Evolutionary conservation across 37 sponge, comb jelly and placozoan species (phyloP), one percentile per base, ranked within the genome.

Genomic region (Cliona cf. orientalis): DNA sequence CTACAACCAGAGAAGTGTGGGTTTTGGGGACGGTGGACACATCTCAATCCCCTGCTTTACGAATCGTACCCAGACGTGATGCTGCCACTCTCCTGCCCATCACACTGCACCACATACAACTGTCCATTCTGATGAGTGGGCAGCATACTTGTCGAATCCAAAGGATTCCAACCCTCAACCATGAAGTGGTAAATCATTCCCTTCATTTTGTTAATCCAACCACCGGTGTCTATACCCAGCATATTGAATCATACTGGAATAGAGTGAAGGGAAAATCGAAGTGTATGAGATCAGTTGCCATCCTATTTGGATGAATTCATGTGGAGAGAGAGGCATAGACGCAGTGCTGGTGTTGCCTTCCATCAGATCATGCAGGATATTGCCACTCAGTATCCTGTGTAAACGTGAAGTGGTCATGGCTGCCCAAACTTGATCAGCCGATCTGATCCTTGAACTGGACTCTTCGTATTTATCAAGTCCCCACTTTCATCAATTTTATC

Each of bases 1-100:
- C 78, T 2, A 64, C 91, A 39, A 68, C 36, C 0, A 9, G 46
- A 21, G 80, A 83, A 29, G 33, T 76, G 3, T 93, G 87, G 94
- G 94, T 89, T 38, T 93, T 93, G 49, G 84, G 90, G 0, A 76
- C 90, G 79, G 83, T 85, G 17, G 87, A 89, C 57, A 80, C 80
- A 33, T 58, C 62, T 3, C 36, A 5, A 6, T 2, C 35, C 2
- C 87, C 87, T 12, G 74, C 84, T 11, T 57, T 81, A 3, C 90
- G 89, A 57, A 46, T 93, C 4, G 93, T 93, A 0, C 62, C n/a
- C 2, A 1, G 11, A 2, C 45, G 93, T 28, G 74, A 73, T 57
- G 86, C 90, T 65, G 82, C 75, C 43, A 93, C 93, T 5, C 73
- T 89, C 9, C 88, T 28, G 76, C 79, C 21, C 28, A n/a, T 0